These are phyloP conservation scores for Bubo blakistoni DNA, from an alignment of 2,113 vertebrate genomes.

Conservation along the genomic window DNA sequence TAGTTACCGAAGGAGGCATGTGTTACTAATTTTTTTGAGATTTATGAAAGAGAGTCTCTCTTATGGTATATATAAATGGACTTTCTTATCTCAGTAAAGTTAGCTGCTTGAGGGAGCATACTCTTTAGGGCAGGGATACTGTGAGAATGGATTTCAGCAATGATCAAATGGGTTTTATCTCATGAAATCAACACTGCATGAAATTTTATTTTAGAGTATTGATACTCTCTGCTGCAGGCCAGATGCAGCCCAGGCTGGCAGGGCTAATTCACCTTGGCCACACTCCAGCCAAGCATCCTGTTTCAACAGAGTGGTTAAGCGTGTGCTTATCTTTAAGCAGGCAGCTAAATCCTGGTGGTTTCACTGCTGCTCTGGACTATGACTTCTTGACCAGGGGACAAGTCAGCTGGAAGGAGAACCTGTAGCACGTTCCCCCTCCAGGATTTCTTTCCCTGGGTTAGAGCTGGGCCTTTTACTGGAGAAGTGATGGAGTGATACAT, in stretches of 20 bases:
- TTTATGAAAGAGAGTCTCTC: background rate
- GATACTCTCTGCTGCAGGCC: background rate
- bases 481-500: background rate
- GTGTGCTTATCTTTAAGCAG: background rate
- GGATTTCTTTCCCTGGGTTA: background rate
- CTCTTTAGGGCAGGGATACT: background rate
- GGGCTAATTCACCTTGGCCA: background rate
- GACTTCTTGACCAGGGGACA: background rate
- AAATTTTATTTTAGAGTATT: constrained; percentile 1
- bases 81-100: constrained; percentile 16
- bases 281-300: constrained; percentile 29
- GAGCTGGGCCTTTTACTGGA: background rate
- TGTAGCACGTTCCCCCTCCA: background rate
- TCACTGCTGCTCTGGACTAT: background rate
- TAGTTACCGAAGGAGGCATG: background rate
- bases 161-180: constrained; percentile 38
- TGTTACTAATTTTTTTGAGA: constrained; percentile 20
- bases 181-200: background rate
- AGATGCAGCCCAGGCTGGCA: constrained; percentile 44
- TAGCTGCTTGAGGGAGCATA: background rate
- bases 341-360: background rate
- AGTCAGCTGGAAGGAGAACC: background rate
- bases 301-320: background rate
- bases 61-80: background rate
- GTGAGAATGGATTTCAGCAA: background rate